Percentiles rank a stretch among this genome's conserved stretches.
These are phyloP conservation scores for Drosophila falleni DNA, from an alignment of 2,888 invertebrate species.

Conservation along the genomic window DNA sequence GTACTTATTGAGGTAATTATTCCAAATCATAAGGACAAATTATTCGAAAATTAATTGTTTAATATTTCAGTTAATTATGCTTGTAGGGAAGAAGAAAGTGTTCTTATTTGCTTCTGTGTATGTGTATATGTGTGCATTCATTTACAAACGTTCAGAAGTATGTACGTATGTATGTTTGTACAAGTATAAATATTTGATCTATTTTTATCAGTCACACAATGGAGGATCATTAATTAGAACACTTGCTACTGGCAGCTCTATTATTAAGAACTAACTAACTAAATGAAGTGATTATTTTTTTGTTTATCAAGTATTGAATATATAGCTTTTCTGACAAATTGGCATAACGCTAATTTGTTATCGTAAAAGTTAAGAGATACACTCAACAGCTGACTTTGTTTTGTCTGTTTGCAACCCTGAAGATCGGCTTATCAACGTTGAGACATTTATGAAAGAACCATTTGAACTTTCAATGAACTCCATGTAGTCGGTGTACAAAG, in stretches of 20 bases:
- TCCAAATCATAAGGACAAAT: background rate
- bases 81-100: constrained; percentile 3
- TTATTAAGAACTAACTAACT: background rate
- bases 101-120: background rate
- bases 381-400: constrained; percentile 11
- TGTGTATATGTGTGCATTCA: background rate
- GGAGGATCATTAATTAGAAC: constrained; percentile 14
- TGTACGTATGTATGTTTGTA: constrained; percentile 1
- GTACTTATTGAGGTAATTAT: background rate
- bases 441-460: background rate
- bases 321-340: background rate
- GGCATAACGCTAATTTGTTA: constrained; percentile 1
- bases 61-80: background rate
- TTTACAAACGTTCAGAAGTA: no score
- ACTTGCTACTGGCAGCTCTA: background rate
- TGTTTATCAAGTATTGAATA: constrained; percentile 13
- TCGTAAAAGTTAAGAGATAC: constrained; percentile 3
- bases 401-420: constrained; percentile 4
- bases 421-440: constrained; percentile 1
- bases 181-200: constrained; percentile 19
- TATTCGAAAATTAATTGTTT: background rate
- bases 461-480: background rate
- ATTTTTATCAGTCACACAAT: constrained; percentile 18
- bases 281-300: background rate
- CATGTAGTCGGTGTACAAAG: background rate